Evolutionary conservation across 2,113 vertebrate species (phyloP).

Genomic region (Dasyurus viverrinus): DNA sequence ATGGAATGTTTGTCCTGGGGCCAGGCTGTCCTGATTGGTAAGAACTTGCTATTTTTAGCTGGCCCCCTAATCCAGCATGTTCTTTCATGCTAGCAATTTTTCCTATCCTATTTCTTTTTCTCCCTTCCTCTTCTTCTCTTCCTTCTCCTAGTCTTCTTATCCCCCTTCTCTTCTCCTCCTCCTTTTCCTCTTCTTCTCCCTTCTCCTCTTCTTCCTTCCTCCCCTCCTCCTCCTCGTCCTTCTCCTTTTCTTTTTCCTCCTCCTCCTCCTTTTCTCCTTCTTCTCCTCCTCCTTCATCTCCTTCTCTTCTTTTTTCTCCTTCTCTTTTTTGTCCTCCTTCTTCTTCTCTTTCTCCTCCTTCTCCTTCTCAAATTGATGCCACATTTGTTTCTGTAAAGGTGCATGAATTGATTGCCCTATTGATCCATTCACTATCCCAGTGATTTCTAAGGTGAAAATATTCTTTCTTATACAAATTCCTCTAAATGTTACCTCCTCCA

Average conservation of each 20-base stretch:
- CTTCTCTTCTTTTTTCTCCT: too few species aligned
- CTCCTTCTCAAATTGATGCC: neutral
- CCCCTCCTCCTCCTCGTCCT: too few species aligned
- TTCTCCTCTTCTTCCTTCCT: too few species aligned
- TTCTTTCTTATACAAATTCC: neutral
- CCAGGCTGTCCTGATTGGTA: neutral
- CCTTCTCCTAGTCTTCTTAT: too few species aligned
- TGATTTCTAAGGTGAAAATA: neutral
- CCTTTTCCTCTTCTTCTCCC: too few species aligned
- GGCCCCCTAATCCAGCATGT: neutral
- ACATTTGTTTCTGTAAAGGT: neutral
- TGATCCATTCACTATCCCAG: neutral
- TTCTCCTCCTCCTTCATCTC: too few species aligned
- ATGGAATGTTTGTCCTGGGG: neutral
- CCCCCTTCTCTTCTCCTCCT: too few species aligned
- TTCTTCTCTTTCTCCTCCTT: too few species aligned
- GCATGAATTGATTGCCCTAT: neutral
- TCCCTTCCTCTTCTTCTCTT: neutral
- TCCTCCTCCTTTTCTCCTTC: too few species aligned
- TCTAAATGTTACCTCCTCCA: neutral
- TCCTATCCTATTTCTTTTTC: neutral
- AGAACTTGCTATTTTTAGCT: neutral
- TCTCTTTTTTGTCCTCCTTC: too few species aligned
- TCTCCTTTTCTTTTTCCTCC: too few species aligned
- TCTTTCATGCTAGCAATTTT: neutral